Evolutionary conservation across 2,888 invertebrate genomes (phyloP).

Genomic region (Horisme vitalbata): DNA sequence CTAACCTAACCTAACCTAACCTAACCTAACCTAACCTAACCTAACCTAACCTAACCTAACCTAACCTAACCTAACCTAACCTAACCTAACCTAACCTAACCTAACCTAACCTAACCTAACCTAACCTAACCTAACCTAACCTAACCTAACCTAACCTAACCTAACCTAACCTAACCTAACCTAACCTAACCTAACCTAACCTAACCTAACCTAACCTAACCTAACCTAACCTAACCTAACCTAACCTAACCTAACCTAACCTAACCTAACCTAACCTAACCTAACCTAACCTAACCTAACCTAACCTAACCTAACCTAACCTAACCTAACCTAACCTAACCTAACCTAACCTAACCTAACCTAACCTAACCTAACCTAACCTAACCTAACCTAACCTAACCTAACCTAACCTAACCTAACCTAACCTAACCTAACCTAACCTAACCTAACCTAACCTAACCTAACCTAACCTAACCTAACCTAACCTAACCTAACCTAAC

Average conservation of each 20-base stretch:
- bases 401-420: constrained; percentile 14
- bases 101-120: constrained; percentile 34
- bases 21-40: constrained; percentile 16
- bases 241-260: constrained; percentile 12
- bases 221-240: constrained; percentile 26
- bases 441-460: constrained; percentile 15
- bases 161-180: constrained; percentile 29
- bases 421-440: constrained; percentile 11
- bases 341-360: constrained; percentile 19
- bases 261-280: constrained; percentile 4
- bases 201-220: constrained; percentile 29
- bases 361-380: constrained; percentile 18
- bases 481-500: constrained; percentile 19
- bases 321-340: constrained; percentile 16
- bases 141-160: constrained; percentile 17
- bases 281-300: constrained; percentile 9
- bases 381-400: constrained; percentile 19
- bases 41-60: constrained; percentile 23
- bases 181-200: constrained; percentile 19
- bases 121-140: constrained; percentile 36
- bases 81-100: constrained; percentile 18
- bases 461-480: constrained; percentile 9
- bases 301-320: constrained; percentile 12
- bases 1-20: constrained; percentile 28
- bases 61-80: constrained; percentile 24